A percentile compares a stretch with the other conserved stretches of the same genome.
Evolutionary conservation across 2,888 invertebrate species (phyloP).

Genomic region (Drosophila macrothrix): DNA sequence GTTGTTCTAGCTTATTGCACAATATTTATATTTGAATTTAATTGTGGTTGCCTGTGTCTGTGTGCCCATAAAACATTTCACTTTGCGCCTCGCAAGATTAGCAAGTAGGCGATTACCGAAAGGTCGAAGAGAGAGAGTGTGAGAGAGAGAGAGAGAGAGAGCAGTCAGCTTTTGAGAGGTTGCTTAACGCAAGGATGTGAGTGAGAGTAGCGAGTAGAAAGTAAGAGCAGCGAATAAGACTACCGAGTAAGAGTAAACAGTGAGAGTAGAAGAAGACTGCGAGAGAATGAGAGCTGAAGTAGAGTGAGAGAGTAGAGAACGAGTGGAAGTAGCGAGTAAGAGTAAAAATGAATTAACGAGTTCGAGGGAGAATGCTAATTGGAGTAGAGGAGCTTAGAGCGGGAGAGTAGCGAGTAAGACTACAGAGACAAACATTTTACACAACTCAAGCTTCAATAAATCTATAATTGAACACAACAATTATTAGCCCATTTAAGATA

Average conservation of each 20-base stretch:
- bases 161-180: conserved; percentile 7
- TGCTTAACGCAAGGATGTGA: not conserved
- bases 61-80: conserved; percentile 27
- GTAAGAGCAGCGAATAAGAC: not conserved
- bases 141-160: not conserved
- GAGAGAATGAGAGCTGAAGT: not conserved
- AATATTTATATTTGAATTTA: conserved; percentile 74
- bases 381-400: accelerated
- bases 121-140: not conserved
- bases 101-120: conserved; percentile 2
- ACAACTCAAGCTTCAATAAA: not conserved
- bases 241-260: too few species aligned
- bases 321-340: too few species aligned
- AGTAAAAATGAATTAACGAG: too few species aligned
- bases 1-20: conserved; percentile 58
- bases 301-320: not conserved
- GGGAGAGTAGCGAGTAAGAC: not conserved
- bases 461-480: not conserved
- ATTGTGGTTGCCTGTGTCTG: conserved; percentile 44
- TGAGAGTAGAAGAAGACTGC: not conserved
- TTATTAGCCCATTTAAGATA: conserved; percentile 11
- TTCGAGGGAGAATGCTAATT: too few species aligned
- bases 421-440: not conserved
- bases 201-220: not conserved
- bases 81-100: conserved; percentile 6